Conservation (phyloP, 2,888 invertebrate species). For the Lasioglossum malachurum region DNA sequence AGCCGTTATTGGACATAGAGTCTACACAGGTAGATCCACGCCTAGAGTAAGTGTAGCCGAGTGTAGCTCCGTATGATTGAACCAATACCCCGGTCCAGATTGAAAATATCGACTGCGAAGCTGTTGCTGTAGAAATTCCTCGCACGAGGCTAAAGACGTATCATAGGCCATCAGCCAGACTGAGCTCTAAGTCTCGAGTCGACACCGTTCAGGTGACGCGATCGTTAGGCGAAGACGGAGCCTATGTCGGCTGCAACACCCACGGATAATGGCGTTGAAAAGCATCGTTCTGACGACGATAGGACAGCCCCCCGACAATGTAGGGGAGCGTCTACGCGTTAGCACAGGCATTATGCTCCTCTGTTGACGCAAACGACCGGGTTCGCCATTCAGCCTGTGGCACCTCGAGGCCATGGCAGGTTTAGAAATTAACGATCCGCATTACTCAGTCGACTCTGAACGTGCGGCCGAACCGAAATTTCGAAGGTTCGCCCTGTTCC, state of each 20-base stretch:
- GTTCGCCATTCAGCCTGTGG: slow-evolving; percentile 1
- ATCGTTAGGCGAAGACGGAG: slow-evolving; percentile 22
- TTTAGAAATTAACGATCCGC: slow-evolving; percentile 19
- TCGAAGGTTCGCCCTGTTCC: background rate
- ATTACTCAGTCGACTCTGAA: background rate
- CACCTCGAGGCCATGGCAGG: background rate
- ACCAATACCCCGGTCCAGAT: background rate
- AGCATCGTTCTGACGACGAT: slow-evolving; percentile 26
- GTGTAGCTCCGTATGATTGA: background rate
- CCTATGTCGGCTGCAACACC: slow-evolving; percentile 35
- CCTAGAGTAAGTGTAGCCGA: background rate
- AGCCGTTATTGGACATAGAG: no score
- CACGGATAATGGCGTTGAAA: slow-evolving; percentile 50
- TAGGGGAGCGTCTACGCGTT: background rate
- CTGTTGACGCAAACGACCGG: slow-evolving; percentile 18
- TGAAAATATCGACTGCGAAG: background rate
- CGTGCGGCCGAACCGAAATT: background rate
- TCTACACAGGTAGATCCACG: no score
- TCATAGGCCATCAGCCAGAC: background rate
- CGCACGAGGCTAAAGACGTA: background rate
- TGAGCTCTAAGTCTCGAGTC: background rate
- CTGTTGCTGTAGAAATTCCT: background rate
- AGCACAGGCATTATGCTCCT: slow-evolving; percentile 10
- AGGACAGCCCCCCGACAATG: slow-evolving; percentile 19
- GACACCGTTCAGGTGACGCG: slow-evolving; percentile 11